phyloP scores from a whole-genome alignment of 1,140 invertebrate species.

The Papilio xuthus region DNA sequence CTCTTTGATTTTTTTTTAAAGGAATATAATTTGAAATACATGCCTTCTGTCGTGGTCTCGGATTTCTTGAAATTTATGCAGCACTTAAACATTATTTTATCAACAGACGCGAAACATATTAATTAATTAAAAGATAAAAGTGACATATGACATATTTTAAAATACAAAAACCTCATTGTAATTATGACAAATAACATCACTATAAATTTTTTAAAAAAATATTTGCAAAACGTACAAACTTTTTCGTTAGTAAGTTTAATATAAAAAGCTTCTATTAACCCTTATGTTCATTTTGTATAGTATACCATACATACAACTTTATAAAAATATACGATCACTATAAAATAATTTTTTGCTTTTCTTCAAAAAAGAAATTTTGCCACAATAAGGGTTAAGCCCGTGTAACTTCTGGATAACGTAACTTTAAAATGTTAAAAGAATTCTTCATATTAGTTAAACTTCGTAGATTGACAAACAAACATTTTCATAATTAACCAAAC shows the following conservation, averaged over 20 bases:
- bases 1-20: neutral
- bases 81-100: constrained; percentile 2
- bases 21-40: neutral
- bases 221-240: neutral
- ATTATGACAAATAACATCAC: neutral
- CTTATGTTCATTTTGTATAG: too few species aligned
- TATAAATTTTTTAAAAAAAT: neutral
- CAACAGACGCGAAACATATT: neutral
- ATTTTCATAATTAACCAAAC: neutral
- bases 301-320: too few species aligned
- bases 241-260: neutral
- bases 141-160: neutral
- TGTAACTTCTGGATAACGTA: neutral
- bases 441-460: neutral
- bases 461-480: neutral
- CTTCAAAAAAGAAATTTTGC: too few species aligned
- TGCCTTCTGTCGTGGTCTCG: neutral
- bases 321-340: too few species aligned
- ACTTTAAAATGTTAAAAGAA: neutral
- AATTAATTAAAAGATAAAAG: neutral
- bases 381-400: too few species aligned
- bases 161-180: neutral
- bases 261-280: neutral
- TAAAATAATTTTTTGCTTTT: too few species aligned
- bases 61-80: neutral